Percentiles rank a stretch among this genome's conserved stretches.
These are phyloP conservation scores for Macroglossus sobrinus DNA, from an alignment of 2,113 vertebrate species.

Conservation along the genomic window DNA sequence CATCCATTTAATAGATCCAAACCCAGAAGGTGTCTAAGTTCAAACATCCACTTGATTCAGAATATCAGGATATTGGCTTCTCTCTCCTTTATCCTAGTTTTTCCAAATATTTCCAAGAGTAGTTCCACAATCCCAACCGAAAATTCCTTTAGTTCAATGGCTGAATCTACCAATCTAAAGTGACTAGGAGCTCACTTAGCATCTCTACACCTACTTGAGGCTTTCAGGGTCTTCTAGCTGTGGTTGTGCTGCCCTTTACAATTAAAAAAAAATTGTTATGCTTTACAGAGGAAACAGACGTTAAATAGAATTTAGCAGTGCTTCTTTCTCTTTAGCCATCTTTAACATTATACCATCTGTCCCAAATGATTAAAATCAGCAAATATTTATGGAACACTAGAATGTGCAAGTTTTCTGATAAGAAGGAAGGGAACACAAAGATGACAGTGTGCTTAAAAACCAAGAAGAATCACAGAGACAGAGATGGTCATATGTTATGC, in stretches of 20 bases:
- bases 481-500: not conserved
- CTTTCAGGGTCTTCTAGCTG: not conserved
- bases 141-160: not conserved
- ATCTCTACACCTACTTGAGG: not conserved
- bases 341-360: slow-evolving; percentile 47
- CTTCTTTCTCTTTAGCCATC: slow-evolving; percentile 38
- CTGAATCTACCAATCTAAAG: not conserved
- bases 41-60: not conserved
- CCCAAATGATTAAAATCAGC: slow-evolving; percentile 44
- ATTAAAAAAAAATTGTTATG: slow-evolving; percentile 33
- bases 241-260: not conserved
- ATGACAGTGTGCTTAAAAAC: not conserved
- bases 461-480: not conserved
- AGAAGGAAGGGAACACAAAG: slow-evolving; percentile 24
- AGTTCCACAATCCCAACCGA: not conserved
- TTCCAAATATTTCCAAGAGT: not conserved
- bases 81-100: not conserved
- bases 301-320: slow-evolving; percentile 36
- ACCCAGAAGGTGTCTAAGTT: not conserved
- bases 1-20: not conserved
- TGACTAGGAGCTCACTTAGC: not conserved
- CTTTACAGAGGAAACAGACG: slow-evolving; percentile 43
- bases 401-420: slow-evolving; percentile 24
- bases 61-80: not conserved
- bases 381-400: slow-evolving; percentile 52